Evolutionary conservation across 2,113 vertebrate species (phyloP).

Genomic region (Erpornis zantholeuca): DNA sequence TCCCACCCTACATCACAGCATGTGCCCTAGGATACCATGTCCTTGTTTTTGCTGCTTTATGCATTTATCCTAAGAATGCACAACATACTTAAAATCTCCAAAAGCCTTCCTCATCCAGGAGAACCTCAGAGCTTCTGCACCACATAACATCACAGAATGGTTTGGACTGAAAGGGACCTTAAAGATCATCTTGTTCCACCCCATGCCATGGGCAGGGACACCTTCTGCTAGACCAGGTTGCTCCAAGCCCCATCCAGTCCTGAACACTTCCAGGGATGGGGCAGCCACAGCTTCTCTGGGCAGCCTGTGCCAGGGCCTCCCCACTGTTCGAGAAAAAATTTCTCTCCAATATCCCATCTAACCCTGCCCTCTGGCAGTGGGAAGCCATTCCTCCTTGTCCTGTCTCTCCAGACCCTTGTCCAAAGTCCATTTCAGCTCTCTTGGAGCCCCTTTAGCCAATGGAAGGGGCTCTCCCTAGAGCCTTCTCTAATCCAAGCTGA

Average conservation of each 20-base stretch:
- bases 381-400: background rate
- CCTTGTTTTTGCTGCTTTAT: background rate
- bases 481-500: background rate
- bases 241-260: rapidly evolving
- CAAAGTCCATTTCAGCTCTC: background rate
- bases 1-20: too few species aligned
- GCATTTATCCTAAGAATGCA: background rate
- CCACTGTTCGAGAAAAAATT: background rate
- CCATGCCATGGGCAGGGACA: background rate
- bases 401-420: background rate
- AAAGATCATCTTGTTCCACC: background rate
- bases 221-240: background rate
- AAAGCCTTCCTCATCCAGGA: background rate
- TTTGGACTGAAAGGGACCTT: background rate
- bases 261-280: background rate
- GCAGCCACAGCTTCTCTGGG: background rate
- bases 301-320: background rate
- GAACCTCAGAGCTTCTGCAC: background rate
- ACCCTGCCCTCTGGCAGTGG: background rate
- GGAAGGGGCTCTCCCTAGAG: background rate
- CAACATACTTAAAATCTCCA: background rate
- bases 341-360: background rate
- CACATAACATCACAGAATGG: background rate
- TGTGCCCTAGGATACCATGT: rapidly evolving
- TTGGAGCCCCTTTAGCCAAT: background rate